phyloP scores from a whole-genome alignment of 2,797 vertebrate genomes.

The Anableps anableps region DNA sequence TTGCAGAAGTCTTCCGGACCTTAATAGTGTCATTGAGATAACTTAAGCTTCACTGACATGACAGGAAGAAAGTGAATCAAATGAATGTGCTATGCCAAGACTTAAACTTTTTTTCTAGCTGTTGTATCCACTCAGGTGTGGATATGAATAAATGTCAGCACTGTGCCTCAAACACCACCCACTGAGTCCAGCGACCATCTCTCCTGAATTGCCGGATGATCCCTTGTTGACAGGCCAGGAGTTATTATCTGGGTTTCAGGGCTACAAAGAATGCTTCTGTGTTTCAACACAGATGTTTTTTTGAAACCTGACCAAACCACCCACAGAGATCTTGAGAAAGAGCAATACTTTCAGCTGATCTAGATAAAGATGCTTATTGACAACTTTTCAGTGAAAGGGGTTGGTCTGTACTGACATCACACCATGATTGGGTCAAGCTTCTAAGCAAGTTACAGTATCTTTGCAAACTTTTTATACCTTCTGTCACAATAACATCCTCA shows the following conservation, averaged over 20 bases:
- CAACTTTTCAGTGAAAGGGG: background rate
- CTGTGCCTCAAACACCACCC: slow-evolving; percentile 44
- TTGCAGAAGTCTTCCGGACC: slow-evolving; percentile 2
- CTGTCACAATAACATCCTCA: background rate
- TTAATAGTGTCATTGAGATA: slow-evolving; percentile 15
- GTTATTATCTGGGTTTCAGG: slow-evolving; percentile 73
- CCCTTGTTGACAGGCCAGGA: slow-evolving; percentile 72
- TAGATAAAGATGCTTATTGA: background rate
- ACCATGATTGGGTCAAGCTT: background rate
- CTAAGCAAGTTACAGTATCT: background rate
- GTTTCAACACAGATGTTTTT: slow-evolving; percentile 64
- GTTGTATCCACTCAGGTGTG: slow-evolving; percentile 47
- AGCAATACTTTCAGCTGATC: slow-evolving; percentile 41
- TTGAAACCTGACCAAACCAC: slow-evolving; percentile 62
- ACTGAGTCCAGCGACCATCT: slow-evolving; percentile 43
- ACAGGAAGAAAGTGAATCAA: slow-evolving; percentile 18
- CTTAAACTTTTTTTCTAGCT: slow-evolving; percentile 23
- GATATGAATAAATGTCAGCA: slow-evolving; percentile 49
- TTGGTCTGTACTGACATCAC: slow-evolving; percentile 2
- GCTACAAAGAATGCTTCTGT: slow-evolving; percentile 68
- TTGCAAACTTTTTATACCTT: background rate
- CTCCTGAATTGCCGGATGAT: slow-evolving; percentile 59
- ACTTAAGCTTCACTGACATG: slow-evolving; percentile 12
- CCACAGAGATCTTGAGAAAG: slow-evolving; percentile 63
- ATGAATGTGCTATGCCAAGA: slow-evolving; percentile 16